Evolutionary conservation across 2,888 invertebrate species (phyloP).

Genomic region (Lissonota sp.): DNA sequence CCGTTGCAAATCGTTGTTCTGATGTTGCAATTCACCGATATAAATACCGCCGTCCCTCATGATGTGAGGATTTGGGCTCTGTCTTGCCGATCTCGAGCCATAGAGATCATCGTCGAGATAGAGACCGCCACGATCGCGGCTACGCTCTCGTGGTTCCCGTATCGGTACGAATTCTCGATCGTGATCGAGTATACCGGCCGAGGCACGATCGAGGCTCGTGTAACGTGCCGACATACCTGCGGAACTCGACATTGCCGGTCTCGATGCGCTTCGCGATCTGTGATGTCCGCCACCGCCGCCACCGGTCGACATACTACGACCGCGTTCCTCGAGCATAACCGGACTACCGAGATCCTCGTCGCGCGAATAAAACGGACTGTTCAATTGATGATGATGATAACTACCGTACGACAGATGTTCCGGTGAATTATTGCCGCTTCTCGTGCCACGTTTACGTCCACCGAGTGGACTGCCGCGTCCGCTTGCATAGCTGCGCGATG

Average conservation of each 20-base stretch:
- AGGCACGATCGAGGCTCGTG: constrained; percentile 89
- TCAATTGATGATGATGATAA: constrained; percentile 84
- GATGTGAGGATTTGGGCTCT: constrained; percentile 89
- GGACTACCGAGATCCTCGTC: constrained; percentile 94
- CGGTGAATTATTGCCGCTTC: constrained; percentile 87
- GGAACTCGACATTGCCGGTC: constrained; percentile 86
- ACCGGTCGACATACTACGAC: constrained; percentile 85
- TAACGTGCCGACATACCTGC: constrained; percentile 85
- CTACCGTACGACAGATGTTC: constrained; percentile 84
- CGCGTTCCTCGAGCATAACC: constrained; percentile 92
- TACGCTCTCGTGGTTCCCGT: constrained; percentile 89
- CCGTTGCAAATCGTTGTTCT: constrained; percentile 97
- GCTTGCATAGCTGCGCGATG: constrained; percentile 92
- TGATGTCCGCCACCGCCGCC: constrained; percentile 89
- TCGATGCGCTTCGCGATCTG: constrained; percentile 92
- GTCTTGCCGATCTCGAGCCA: constrained; percentile 87
- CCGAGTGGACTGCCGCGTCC: constrained; percentile 86
- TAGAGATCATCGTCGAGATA: constrained; percentile 90
- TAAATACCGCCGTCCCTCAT: constrained; percentile 88
- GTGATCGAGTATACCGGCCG: constrained; percentile 89
- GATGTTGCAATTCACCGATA: constrained; percentile 95
- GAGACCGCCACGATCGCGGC: constrained; percentile 87
- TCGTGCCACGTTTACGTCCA: constrained; percentile 84
- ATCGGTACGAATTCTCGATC: constrained; percentile 95
- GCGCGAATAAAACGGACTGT: constrained; percentile 84